Percentiles rank a stretch among this genome's conserved stretches.
Evolutionary conservation across 1,140 invertebrate species (phyloP).

Genomic region (Catajapyx aquilonaris): DNA sequence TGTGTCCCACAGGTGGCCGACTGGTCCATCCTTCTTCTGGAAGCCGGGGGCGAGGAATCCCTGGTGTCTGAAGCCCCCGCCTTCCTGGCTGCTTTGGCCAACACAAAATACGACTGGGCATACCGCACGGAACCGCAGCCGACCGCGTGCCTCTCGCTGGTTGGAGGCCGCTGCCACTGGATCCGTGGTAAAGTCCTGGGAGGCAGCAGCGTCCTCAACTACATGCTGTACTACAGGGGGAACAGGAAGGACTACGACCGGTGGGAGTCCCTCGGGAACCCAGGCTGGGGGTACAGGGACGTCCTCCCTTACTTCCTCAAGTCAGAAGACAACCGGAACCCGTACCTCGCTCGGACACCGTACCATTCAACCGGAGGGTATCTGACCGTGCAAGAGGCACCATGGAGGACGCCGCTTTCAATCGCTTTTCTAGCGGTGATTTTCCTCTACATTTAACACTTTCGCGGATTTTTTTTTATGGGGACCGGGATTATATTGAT

Average conservation of each 20-base stretch:
- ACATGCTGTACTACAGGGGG: conserved; percentile 86
- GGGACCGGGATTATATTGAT: neutral
- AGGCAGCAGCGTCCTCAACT: conserved; percentile 82
- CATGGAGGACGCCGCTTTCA: conserved; percentile 58
- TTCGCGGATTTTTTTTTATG: neutral
- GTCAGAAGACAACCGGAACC: conserved; percentile 70
- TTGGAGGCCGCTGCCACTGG: conserved; percentile 15
- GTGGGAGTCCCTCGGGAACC: conserved; percentile 70
- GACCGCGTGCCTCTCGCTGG: conserved; percentile 14
- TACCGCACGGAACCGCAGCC: conserved; percentile 22
- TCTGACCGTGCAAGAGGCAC: conserved; percentile 61
- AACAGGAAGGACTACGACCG: conserved; percentile 60
- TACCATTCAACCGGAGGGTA: conserved; percentile 56
- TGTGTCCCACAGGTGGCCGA: neutral
- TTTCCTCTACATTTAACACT: neutral
- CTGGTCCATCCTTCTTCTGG: neutral
- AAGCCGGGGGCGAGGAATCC: neutral
- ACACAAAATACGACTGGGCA: conserved; percentile 18
- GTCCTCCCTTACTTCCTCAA: conserved; percentile 76
- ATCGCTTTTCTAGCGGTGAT: conserved; percentile 31
- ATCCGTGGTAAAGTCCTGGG: conserved; percentile 33
- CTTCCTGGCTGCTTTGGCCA: neutral
- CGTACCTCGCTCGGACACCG: conserved; percentile 40
- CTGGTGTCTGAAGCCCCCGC: neutral
- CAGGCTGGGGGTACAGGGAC: conserved; percentile 74